These are phyloP conservation scores for Sphenopsis melanotis DNA, from an alignment of 2,797 vertebrate genomes.

Conservation along the genomic window DNA sequence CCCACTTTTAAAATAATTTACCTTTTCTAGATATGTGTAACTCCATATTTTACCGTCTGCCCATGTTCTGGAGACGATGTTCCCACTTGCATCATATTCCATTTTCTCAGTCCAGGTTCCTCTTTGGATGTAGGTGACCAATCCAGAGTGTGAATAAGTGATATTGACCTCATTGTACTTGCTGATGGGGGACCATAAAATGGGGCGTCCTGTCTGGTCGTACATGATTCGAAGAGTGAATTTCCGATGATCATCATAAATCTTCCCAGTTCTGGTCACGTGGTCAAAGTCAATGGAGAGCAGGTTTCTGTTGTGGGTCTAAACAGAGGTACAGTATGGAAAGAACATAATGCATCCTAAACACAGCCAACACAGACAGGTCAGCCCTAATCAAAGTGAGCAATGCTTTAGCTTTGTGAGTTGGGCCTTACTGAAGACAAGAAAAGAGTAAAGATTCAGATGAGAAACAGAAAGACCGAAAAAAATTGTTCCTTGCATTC, in stretches of 20 bases:
- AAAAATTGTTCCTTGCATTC: background rate
- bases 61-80: constrained; percentile 92
- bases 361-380: background rate
- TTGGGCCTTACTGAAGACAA: background rate
- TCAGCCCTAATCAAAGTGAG: background rate
- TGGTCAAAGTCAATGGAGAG: constrained; percentile 98
- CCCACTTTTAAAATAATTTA: constrained; percentile 57
- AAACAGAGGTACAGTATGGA: constrained; percentile 12
- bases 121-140: constrained; percentile 91
- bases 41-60: constrained; percentile 99
- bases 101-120: constrained; percentile 94
- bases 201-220: constrained; percentile 86
- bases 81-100: constrained; percentile 91
- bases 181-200: constrained; percentile 94
- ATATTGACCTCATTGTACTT: constrained; percentile 97
- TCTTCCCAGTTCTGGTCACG: constrained; percentile 90
- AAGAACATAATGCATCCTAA: background rate
- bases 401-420: background rate
- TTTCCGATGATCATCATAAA: constrained; percentile 98
- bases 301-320: constrained; percentile 98
- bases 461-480: background rate
- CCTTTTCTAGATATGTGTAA: constrained; percentile 96
- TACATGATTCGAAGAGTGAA: constrained; percentile 97
- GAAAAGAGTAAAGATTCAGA: background rate
- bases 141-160: constrained; percentile 87